Conservation (phyloP, 2,113 vertebrate species). For the Amphilophus citrinellus region DNA sequence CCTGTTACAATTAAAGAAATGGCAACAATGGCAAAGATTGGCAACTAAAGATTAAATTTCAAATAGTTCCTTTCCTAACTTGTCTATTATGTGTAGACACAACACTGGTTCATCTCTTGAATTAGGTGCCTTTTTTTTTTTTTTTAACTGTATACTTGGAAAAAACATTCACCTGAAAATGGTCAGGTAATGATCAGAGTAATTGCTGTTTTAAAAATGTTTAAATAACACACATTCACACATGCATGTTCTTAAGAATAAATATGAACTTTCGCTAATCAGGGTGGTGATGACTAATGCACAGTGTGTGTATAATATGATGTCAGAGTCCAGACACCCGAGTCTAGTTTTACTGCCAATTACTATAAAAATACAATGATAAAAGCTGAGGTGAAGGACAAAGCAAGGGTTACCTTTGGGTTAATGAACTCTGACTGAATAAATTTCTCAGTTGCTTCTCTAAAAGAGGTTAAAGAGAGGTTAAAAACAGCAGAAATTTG, state of each 20-base stretch:
- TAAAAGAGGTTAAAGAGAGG: neutral
- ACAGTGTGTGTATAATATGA: constrained; percentile 3
- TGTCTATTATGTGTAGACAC: neutral
- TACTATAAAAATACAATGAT: constrained; percentile 71
- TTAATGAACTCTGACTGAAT: constrained; percentile 64
- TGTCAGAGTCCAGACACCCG: constrained; percentile 50
- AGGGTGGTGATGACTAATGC: constrained; percentile 28
- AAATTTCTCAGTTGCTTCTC: constrained; percentile 8
- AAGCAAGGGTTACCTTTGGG: constrained; percentile 28
- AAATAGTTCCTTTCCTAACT: too few relatives aligned
- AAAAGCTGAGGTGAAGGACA: constrained; percentile 80
- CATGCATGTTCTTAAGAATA: neutral
- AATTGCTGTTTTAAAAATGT: neutral
- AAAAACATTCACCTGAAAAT: too few relatives aligned
- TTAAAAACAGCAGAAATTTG: neutral
- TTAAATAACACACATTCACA: neutral
- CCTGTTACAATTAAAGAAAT: too few relatives aligned
- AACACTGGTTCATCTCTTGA: neutral
- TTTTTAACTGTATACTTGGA: too few relatives aligned
- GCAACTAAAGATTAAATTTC: too few relatives aligned
- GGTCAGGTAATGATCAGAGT: neutral
- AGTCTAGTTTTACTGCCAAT: constrained; percentile 67
- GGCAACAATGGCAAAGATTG: neutral
- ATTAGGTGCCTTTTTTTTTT: neutral
- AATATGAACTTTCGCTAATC: neutral